A percentile compares a stretch with the other conserved stretches of the same genome.
Evolutionary conservation across 1,140 invertebrate genomes (phyloP).

Genomic region (Phenacoccus solenopsis): DNA sequence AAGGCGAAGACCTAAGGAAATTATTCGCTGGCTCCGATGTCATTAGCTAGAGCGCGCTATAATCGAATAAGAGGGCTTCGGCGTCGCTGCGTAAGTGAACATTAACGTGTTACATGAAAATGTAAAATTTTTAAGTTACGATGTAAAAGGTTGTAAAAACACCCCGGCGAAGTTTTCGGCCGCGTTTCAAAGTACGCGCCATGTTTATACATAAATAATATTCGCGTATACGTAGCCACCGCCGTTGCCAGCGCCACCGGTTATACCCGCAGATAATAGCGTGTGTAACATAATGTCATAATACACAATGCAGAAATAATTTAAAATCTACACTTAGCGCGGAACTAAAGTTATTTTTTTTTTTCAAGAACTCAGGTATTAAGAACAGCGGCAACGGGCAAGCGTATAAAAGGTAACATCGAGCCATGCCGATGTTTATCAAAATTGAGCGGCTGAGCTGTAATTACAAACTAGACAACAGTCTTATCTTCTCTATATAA

Average conservation of each 20-base stretch:
- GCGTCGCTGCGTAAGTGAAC: background rate
- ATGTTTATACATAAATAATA: background rate
- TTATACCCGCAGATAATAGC: background rate
- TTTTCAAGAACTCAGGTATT: background rate
- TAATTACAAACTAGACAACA: slow-evolving; percentile 16
- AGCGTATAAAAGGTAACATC: slow-evolving; percentile 8
- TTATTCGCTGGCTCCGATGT: no score
- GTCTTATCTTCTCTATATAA: slow-evolving; percentile 11
- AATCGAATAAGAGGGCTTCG: no score
- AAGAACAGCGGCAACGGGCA: background rate
- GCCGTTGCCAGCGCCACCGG: background rate
- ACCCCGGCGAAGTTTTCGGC: background rate
- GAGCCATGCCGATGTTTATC: slow-evolving; percentile 11
- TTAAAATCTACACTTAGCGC: background rate
- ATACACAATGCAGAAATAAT: background rate
- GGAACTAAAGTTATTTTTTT: no score
- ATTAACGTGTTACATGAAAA: background rate
- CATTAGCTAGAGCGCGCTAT: no score
- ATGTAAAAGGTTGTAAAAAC: background rate
- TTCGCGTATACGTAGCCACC: background rate
- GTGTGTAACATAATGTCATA: no score
- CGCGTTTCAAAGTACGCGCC: no score
- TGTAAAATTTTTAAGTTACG: background rate
- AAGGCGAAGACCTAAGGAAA: no score
- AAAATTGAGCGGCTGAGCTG: background rate